Percentiles rank a stretch among this genome's conserved stretches.
Evolutionary conservation across 2,797 vertebrate species (phyloP).

Genomic region (Megaceryle alcyon): DNA sequence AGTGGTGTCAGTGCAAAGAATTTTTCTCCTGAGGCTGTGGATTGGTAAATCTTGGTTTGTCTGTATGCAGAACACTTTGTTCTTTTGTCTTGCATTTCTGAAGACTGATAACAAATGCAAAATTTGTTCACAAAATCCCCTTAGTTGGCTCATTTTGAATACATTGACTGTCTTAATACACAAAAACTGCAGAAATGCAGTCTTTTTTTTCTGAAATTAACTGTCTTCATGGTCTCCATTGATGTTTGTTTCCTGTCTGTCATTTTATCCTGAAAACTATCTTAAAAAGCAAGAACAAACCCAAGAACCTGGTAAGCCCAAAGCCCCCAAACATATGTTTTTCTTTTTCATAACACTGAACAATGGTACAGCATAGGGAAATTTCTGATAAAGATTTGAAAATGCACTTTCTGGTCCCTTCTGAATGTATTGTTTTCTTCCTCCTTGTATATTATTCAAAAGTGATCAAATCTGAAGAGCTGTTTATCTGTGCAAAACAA

Average conservation of each 20-base stretch:
- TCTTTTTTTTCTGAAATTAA: not conserved
- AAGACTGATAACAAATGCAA: not conserved
- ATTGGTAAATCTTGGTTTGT: not conserved
- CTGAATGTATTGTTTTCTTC: not conserved
- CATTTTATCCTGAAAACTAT: not conserved
- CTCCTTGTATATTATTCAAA: not conserved
- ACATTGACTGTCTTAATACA: not conserved
- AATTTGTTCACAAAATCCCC: not conserved
- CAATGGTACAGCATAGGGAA: not conserved
- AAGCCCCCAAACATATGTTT: not conserved
- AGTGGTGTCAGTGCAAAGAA: not conserved
- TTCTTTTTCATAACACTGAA: not conserved
- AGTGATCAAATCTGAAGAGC: not conserved
- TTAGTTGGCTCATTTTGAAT: not conserved
- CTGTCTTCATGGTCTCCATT: not conserved
- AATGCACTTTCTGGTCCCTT: not conserved
- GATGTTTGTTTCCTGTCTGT: not conserved
- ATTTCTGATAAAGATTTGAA: not conserved
- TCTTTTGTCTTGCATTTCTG: not conserved
- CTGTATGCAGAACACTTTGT: not conserved
- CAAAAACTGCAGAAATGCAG: not conserved
- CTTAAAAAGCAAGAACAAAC: not conserved
- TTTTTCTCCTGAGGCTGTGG: not conserved
- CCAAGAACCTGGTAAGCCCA: not conserved
- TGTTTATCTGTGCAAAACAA: constrained; percentile 24